These are phyloP conservation scores for Salticus scenicus DNA, from an alignment of 2,888 invertebrate species.

Conservation along the genomic window DNA sequence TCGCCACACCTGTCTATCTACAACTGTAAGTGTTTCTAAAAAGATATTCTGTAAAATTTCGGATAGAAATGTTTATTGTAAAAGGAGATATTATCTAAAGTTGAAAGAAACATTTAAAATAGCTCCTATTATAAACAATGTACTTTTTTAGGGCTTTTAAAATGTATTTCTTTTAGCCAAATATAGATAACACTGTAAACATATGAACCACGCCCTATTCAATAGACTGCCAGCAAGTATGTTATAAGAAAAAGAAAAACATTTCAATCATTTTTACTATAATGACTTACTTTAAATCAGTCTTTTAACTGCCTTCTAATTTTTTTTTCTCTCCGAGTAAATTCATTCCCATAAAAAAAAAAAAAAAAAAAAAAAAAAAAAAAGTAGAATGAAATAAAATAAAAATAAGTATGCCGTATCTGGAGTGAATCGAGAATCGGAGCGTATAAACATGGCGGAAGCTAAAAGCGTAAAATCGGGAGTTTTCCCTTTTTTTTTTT, in stretches of 20 bases:
- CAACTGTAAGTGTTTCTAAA: too few relatives aligned
- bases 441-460: slow-evolving; percentile 64
- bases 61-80: too few relatives aligned
- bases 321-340: too few relatives aligned
- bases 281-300: slow-evolving; percentile 50
- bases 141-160: too few relatives aligned
- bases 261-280: slow-evolving; percentile 24
- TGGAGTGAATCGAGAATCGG: slow-evolving; percentile 60
- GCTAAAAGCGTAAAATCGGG: slow-evolving; percentile 14
- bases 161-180: neutral
- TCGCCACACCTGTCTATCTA: too few relatives aligned
- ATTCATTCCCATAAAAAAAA: too few relatives aligned
- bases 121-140: too few relatives aligned
- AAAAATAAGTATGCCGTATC: slow-evolving; percentile 45
- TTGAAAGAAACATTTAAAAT: too few relatives aligned
- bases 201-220: slow-evolving; percentile 2
- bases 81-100: too few relatives aligned
- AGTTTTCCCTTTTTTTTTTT: neutral
- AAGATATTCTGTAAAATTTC: too few relatives aligned
- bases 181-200: neutral
- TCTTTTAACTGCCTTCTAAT: slow-evolving; percentile 26
- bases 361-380: too few relatives aligned
- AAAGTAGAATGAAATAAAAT: neutral
- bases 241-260: slow-evolving; percentile 1
- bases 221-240: neutral